A percentile compares a stretch with the other conserved stretches of the same genome.
Conservation (phyloP, 2,888 invertebrate species). For the Cryptocephalus moraei region DNA sequence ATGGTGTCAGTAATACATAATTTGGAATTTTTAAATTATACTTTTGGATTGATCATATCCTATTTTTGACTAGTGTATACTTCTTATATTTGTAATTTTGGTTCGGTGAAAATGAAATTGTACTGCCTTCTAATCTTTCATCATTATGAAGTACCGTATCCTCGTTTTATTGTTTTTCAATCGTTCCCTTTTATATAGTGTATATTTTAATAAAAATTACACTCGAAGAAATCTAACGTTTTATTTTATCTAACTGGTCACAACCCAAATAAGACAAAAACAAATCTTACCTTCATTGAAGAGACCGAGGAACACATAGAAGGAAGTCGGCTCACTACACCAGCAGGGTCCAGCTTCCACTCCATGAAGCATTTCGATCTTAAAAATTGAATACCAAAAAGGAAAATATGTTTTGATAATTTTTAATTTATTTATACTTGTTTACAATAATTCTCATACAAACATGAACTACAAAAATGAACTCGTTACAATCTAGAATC, state of each 20-base stretch:
- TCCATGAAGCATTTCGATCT: background rate
- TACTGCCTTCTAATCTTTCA: constrained; percentile 7
- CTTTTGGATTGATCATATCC: background rate
- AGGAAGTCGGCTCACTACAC: too few relatives aligned
- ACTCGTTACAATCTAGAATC: too few relatives aligned
- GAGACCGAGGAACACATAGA: too few relatives aligned
- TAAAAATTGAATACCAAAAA: too few relatives aligned
- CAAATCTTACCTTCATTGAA: too few relatives aligned
- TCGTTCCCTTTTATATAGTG: constrained; percentile 15
- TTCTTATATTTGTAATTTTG: background rate
- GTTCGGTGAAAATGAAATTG: constrained; percentile 2
- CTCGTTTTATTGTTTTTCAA: constrained; percentile 5
- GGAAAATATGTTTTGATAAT: too few relatives aligned
- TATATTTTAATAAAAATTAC: constrained; percentile 16
- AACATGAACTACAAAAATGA: constrained; percentile 22
- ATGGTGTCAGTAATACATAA: too few relatives aligned
- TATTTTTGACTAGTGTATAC: background rate
- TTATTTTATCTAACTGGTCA: too few relatives aligned
- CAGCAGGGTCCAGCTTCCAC: too few relatives aligned
- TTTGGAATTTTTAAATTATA: too few relatives aligned
- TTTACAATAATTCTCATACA: constrained; percentile 21
- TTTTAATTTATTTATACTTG: constrained; percentile 2
- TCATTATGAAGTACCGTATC: constrained; percentile 1
- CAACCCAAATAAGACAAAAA: too few relatives aligned
- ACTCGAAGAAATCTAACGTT: background rate